Evolutionary conservation across 2,888 invertebrate species (phyloP).

Genomic region (Chorisops tibialis): DNA sequence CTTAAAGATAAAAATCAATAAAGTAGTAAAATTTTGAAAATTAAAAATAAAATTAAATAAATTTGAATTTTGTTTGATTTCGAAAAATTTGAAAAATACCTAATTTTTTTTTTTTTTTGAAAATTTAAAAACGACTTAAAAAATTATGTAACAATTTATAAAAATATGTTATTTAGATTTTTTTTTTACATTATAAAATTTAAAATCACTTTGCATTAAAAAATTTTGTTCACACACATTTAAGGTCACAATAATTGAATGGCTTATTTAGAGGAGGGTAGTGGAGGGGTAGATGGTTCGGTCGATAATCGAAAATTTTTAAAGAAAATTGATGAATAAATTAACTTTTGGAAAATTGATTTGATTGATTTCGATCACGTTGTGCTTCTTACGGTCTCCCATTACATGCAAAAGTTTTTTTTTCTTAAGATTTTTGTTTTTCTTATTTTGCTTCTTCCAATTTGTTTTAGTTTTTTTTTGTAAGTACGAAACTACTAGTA

Average conservation of each 20-base stretch:
- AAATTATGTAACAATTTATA: not conserved
- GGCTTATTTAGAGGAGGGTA: not conserved
- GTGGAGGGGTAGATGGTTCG: no score
- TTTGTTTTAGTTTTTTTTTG: no score
- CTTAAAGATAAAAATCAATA: not conserved
- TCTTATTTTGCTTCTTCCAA: no score
- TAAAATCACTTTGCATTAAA: not conserved
- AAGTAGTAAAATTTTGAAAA: not conserved
- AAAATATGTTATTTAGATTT: not conserved
- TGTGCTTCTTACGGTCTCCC: constrained; percentile 22
- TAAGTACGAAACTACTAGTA: constrained; percentile 7
- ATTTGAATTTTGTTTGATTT: not conserved
- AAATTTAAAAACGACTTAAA: constrained; percentile 1
- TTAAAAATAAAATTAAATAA: not conserved
- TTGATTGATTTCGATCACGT: constrained; percentile 26
- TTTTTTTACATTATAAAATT: not conserved
- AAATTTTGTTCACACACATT: not conserved
- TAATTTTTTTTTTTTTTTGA: not conserved
- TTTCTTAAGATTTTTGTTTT: constrained; percentile 5
- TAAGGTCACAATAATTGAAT: constrained; percentile 6
- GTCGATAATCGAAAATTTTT: no score
- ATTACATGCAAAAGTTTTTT: constrained; percentile 21
- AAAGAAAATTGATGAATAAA: no score
- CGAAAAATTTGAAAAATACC: not conserved
- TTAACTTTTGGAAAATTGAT: not conserved